Evolutionary conservation across 1,140 invertebrate species (phyloP), one percentile per base, ranked within the genome.

Genomic region (Oscheius sp.): DNA sequence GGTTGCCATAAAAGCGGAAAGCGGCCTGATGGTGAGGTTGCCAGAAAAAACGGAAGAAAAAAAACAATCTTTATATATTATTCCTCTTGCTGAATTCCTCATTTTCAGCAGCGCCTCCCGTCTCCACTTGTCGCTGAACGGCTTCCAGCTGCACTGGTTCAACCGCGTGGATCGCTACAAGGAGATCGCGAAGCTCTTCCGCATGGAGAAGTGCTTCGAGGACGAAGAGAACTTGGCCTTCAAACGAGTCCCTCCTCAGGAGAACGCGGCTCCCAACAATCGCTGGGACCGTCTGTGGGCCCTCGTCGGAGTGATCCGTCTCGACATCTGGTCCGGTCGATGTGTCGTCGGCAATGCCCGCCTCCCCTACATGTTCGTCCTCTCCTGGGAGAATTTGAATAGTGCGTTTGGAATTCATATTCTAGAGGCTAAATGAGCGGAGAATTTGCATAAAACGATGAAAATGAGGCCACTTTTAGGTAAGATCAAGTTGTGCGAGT

Each of bases 291-390:
- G 73, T 23, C 97, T 95, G 93, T 88, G 95, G 78, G 93, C 97
- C 87, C 88, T 99, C 58, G 93, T 97, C 82, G 95, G 95, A 58
- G 93, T 96, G 31, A 96, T 97, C 68, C 97, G 97, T 88, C 87
- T 95, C 49, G 94, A 97, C 83, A 89, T 97, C 52, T 91, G 90
- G 69, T 91, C 91, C 45, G 93, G 93, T 62, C 90, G 94, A 73
- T 87, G 96, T 72, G 92, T 97, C 18, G 97, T 97, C 87, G 95
- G 95, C n/a, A 99, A 98, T 87, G 90, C 92, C 45, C 86, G 96
- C 66, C 90, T 97, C 3, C 94, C 95, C 0, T 95, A 93, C 18
- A 95, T 93, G 1, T 86, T 97, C 32, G 92, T 93, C 4, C 90
- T 97, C 78, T 93, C 91, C 69, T 90, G 96, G 58, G 95, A 97